Conservation (phyloP, 1,140 invertebrate genomes). For the Augochlora pura region DNA sequence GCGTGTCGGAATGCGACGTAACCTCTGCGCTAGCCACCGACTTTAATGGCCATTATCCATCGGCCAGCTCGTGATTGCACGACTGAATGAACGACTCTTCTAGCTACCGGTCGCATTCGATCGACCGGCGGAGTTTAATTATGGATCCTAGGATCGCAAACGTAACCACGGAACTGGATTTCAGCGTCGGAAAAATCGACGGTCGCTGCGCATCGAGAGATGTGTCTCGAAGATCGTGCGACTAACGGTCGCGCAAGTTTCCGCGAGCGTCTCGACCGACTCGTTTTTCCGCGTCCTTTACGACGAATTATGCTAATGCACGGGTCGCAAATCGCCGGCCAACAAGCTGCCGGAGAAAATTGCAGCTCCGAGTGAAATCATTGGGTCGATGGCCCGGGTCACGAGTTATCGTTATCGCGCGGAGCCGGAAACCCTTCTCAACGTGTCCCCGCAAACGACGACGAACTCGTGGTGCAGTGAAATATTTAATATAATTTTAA, state of each 20-base stretch:
- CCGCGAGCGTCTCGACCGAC: background rate
- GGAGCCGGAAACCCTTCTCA: background rate
- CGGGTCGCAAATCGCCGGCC: conserved; percentile 9
- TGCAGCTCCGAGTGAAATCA: conserved; percentile 3
- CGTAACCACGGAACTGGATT: too few species aligned
- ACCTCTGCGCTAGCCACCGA: too few species aligned
- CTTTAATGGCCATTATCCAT: too few species aligned
- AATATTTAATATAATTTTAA: too few species aligned
- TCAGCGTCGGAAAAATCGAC: background rate
- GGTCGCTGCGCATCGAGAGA: too few species aligned
- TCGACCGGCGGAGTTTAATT: too few species aligned
- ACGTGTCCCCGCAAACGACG: too few species aligned
- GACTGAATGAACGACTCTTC: too few species aligned
- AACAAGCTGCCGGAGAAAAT: conserved; percentile 11
- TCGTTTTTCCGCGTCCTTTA: background rate
- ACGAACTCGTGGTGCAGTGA: too few species aligned
- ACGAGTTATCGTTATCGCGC: background rate
- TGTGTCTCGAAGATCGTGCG: background rate
- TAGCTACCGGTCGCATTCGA: too few species aligned
- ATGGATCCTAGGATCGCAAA: too few species aligned
- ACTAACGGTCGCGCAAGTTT: conserved; percentile 4
- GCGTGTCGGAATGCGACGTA: background rate
- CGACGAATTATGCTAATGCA: background rate
- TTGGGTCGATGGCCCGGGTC: background rate
- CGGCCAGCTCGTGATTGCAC: too few species aligned